These are phyloP conservation scores for Lepidonotus clava DNA, from an alignment of 2,888 invertebrate genomes.

Conservation along the genomic window DNA sequence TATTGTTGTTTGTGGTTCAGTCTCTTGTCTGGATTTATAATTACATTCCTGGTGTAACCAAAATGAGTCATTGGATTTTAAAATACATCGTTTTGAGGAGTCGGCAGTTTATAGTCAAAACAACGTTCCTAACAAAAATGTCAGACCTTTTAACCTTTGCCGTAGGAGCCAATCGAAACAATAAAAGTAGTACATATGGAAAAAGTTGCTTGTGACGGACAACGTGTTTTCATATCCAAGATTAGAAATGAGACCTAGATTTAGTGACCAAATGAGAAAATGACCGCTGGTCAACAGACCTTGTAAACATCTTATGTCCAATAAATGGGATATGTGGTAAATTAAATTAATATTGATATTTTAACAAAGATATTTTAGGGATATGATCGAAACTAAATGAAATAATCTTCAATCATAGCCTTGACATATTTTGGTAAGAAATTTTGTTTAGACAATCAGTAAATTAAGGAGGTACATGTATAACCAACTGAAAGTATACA, in stretches of 20 bases:
- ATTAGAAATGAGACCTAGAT: background rate
- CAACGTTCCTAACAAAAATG: background rate
- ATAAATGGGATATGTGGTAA: too few relatives aligned
- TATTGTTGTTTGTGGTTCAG: background rate
- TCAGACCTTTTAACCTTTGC: background rate
- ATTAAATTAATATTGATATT: too few relatives aligned
- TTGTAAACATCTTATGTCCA: too few relatives aligned
- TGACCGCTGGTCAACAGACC: too few relatives aligned
- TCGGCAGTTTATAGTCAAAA: background rate
- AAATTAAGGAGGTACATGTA: too few relatives aligned
- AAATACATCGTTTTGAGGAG: background rate
- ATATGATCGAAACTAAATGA: too few relatives aligned
- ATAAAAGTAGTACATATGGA: background rate
- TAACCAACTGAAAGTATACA: too few relatives aligned
- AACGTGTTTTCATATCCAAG: background rate
- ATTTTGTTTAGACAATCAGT: too few relatives aligned
- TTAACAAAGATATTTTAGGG: too few relatives aligned
- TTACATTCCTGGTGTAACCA: background rate
- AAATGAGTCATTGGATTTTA: background rate
- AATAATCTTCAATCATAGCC: too few relatives aligned
- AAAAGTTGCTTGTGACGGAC: background rate
- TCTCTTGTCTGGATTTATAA: background rate
- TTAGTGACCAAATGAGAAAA: background rate
- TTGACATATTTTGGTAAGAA: too few relatives aligned
- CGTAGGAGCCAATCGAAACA: background rate